A percentile compares a stretch with the other conserved stretches of the same genome.
phyloP scores from a whole-genome alignment of 1,140 invertebrate species.

The Zophobas atratus region DNA sequence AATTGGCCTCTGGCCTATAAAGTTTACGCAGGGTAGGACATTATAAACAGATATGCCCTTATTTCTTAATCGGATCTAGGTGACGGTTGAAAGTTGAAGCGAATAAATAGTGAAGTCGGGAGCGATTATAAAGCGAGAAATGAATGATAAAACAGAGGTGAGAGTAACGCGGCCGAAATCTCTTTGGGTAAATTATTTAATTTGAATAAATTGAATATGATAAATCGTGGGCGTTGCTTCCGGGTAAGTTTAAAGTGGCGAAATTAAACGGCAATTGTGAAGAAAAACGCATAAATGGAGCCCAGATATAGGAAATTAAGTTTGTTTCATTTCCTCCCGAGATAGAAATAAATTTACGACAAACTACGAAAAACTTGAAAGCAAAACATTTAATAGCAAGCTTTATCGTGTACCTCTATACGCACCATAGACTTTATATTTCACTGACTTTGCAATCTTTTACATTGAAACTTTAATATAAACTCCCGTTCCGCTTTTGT shows the following conservation, averaged over 20 bases:
- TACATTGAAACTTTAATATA: constrained; percentile 41
- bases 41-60: constrained; percentile 39
- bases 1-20: constrained; percentile 44
- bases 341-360: constrained; percentile 43
- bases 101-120: constrained; percentile 22
- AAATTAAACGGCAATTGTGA: constrained; percentile 32
- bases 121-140: constrained; percentile 18
- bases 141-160: constrained; percentile 27
- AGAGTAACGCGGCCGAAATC: constrained; percentile 14
- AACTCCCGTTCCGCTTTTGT: constrained; percentile 31
- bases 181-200: constrained; percentile 5
- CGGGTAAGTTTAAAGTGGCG: constrained; percentile 14
- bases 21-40: constrained; percentile 36
- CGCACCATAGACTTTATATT: constrained; percentile 43
- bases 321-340: constrained; percentile 40
- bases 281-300: constrained; percentile 36
- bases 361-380: constrained; percentile 41
- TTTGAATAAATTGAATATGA: neutral
- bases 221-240: constrained; percentile 21
- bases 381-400: constrained; percentile 42
- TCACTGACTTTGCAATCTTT: constrained; percentile 35
- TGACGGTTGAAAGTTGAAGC: constrained; percentile 4
- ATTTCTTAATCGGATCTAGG: constrained; percentile 31
- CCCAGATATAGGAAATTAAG: constrained; percentile 41
- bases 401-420: constrained; percentile 43